Evolutionary conservation across 2,113 vertebrate species (phyloP).

Genomic region (Lichenostomus cassidix): DNA sequence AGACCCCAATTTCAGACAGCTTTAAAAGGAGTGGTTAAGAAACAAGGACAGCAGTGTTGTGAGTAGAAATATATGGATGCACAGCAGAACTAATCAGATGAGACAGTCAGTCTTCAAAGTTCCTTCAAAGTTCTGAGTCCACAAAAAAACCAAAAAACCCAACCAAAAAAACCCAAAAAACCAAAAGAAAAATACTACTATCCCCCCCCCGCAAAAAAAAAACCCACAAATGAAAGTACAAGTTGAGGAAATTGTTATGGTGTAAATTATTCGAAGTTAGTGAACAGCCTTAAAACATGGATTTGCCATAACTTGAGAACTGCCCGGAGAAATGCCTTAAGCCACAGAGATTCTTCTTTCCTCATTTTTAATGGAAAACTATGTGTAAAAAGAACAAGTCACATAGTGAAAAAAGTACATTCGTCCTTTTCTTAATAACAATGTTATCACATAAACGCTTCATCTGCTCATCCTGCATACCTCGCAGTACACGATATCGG

Average conservation of each 20-base stretch:
- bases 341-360: background rate
- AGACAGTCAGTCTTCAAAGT: background rate
- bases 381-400: background rate
- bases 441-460: rapidly evolving
- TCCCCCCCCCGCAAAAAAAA: rapidly evolving
- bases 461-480: constrained; percentile 64
- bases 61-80: background rate
- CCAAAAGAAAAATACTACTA: background rate
- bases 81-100: background rate
- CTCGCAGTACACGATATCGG: constrained; percentile 96
- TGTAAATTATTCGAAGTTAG: background rate
- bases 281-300: background rate
- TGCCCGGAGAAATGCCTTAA: background rate
- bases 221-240: background rate
- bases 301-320: background rate
- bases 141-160: no score
- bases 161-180: background rate
- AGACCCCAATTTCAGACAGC: background rate
- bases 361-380: background rate
- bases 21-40: background rate
- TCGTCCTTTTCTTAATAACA: background rate
- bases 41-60: background rate
- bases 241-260: background rate
- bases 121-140: no score
- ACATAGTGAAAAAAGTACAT: background rate